Conservation (phyloP, 2,888 invertebrate species). For the Macaria liturata region DNA sequence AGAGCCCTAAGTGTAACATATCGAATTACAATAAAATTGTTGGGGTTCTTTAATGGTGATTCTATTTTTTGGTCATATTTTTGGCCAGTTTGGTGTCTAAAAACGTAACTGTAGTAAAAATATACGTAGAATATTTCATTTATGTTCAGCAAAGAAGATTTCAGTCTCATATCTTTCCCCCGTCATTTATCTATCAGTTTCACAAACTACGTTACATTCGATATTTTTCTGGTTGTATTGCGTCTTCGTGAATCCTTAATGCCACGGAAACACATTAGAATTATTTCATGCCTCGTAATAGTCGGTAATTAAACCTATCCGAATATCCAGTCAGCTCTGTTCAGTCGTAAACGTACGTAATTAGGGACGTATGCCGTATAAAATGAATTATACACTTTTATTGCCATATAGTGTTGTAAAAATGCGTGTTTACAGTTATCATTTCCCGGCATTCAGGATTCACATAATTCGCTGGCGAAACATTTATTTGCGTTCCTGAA, state of each 20-base stretch:
- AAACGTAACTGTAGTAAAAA: too few species aligned
- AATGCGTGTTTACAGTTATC: conserved; percentile 51
- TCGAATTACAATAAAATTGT: too few species aligned
- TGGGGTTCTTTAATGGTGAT: too few species aligned
- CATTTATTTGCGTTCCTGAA: conserved; percentile 30
- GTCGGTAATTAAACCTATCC: conserved; percentile 24
- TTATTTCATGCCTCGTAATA: conserved; percentile 16
- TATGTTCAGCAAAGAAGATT: too few species aligned
- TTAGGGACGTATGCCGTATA: conserved; percentile 53
- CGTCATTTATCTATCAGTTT: too few species aligned
- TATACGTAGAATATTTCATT: too few species aligned
- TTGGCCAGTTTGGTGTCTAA: too few species aligned
- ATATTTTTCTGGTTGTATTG: conserved; percentile 55
- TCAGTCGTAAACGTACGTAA: conserved; percentile 55
- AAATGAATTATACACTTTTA: conserved; percentile 57
- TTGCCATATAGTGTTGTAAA: conserved; percentile 56
- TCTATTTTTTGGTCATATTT: too few species aligned
- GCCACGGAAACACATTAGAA: conserved; percentile 43
- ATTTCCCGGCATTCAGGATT: conserved; percentile 77
- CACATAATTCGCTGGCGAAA: conserved; percentile 73
- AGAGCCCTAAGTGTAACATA: too few species aligned
- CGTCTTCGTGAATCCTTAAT: conserved; percentile 81
- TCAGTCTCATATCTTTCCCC: too few species aligned
- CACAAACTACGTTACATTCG: too few species aligned
- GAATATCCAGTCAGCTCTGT: conserved; percentile 38